Evolutionary conservation across 2,888 invertebrate genomes (phyloP).

Genomic region (Pristionchus arcanus): DNA sequence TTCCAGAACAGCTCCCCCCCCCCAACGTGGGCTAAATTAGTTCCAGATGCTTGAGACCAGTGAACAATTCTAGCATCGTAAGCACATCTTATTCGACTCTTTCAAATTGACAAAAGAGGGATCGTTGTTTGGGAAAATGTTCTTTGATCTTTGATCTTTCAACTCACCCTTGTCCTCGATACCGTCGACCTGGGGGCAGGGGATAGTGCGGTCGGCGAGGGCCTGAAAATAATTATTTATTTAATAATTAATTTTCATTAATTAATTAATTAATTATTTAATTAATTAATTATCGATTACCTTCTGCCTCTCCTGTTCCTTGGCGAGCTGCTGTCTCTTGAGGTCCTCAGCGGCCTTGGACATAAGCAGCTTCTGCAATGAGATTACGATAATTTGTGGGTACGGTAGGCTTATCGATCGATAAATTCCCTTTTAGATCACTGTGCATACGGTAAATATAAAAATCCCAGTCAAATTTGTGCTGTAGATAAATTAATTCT

Average conservation of each 20-base stretch:
- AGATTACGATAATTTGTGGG: neutral
- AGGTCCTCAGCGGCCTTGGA: slow-evolving; percentile 99
- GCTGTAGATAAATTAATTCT: too few species aligned
- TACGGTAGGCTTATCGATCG: neutral
- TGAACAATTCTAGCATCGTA: too few species aligned
- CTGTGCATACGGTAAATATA: too few species aligned
- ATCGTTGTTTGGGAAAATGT: neutral
- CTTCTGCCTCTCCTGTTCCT: slow-evolving; percentile 97
- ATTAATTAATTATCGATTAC: slow-evolving; percentile 78
- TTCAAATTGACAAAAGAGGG: too few species aligned
- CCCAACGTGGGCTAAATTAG: too few species aligned
- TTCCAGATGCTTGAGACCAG: too few species aligned
- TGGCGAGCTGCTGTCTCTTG: slow-evolving; percentile 99
- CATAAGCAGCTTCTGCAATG: slow-evolving; percentile 94
- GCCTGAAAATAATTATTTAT: slow-evolving; percentile 79
- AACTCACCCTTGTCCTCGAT: slow-evolving; percentile 88
- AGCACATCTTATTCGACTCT: too few species aligned
- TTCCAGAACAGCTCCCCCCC: too few species aligned
- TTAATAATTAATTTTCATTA: neutral
- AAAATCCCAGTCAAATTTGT: too few species aligned
- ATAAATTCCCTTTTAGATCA: neutral
- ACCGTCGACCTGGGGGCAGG: slow-evolving; percentile 92
- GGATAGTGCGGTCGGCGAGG: slow-evolving; percentile 94
- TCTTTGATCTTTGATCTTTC: neutral
- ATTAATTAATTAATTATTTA: neutral